Base-by-base conservation (phyloP, 2,797 vertebrate genomes). In the Valencia hispanica region DNA sequence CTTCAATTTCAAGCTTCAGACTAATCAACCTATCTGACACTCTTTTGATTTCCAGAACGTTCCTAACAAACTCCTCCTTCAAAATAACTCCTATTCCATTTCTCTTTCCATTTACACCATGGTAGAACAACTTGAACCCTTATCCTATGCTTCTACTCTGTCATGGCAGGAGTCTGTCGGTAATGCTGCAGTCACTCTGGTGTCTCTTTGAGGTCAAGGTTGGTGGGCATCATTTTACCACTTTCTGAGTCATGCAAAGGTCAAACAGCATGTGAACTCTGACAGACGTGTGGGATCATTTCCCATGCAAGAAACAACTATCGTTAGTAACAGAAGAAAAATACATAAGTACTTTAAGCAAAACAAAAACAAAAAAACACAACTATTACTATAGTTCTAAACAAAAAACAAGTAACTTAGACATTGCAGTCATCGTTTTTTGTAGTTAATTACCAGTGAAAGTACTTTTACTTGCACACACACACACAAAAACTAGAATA, bases 131-230 rank as follows among this genome's bases (percentile, higher is more conserved):
- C n/a, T n/a, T n/a, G n/a, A n/a, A n/a, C n/a, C n/a, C n/a, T n/a
- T n/a, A n/a, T n/a, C n/a, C n/a, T n/a, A n/a, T n/a, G n/a, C n/a
- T n/a, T n/a, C 88, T 87, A 78, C 77, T 87, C 69, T 86, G 70
- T 73, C 68, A 68, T 66, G 77, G 84, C 75, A 76, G 59, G 75
- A 63, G 69, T 84, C 72, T 32, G 73, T 79, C 51, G 1, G 39
- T 84, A 74, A 86, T 79, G 65, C 73, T 55, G 78, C 85, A 86
- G 83, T 89, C 88, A 86, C 74, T 78, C 22, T 1, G 9, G 71
- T 61, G 74, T 87, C 65, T 81, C 32, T 57, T 25, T 43, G 78
- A 85, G 89, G 91, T 88, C 91, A 89, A 86, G 87, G 86, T 84
- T 75, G 83, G 83, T 73, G 88, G 90, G 83, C 79, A 86, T 92